Evolutionary conservation across 2,888 invertebrate species (phyloP), one percentile per base, ranked within the genome.

Genomic region (Cheilosia vulpina): DNA sequence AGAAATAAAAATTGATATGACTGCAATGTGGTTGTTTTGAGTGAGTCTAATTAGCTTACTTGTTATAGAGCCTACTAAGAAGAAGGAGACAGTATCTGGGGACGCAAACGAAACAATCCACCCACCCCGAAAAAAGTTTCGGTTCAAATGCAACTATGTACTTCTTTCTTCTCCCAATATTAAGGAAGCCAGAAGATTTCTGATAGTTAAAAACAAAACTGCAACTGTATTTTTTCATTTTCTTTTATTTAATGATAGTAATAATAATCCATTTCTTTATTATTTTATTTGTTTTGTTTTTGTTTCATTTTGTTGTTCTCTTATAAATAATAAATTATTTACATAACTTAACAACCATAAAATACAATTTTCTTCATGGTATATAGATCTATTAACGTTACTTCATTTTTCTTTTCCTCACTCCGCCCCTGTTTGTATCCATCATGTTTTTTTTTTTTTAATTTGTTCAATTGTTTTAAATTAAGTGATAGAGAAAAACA

Each of bases 291-390:
- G 15, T 47, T 62, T 63, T 24, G 9, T 57, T 47, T 60, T 53
- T 66, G 31, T 62, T 81, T 63, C 24, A 45, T 27, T 58, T 45
- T 19, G 41, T 79, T 69, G 62, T 68, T 62, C 68, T 81, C 81
- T 81, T 85, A 81, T 27, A 85, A 80, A 76, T 81, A 68, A 81
- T 76, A 81, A 80, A 76, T 76, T 85, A 85, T 85, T 80, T 85
- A 85, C 85, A 85, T 81, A 85, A 81, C 85, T 80, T 81, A 85
- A 85, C 81, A 76, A 76, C 85, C 85, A 85, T 81, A 80, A 76
- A 77, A 84, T 66, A 81, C 45, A 76, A 76, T 72, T 57, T 72
- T 58, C 45, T 60, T 65, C 53, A 85, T 80, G 80, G 81, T 72
- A 81, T 77, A 73, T 82, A 85, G 47, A 75, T 75, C 73, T 60